Evolutionary conservation across 2,113 vertebrate species (phyloP).

Genomic region (Oreotrochilus melanogaster): DNA sequence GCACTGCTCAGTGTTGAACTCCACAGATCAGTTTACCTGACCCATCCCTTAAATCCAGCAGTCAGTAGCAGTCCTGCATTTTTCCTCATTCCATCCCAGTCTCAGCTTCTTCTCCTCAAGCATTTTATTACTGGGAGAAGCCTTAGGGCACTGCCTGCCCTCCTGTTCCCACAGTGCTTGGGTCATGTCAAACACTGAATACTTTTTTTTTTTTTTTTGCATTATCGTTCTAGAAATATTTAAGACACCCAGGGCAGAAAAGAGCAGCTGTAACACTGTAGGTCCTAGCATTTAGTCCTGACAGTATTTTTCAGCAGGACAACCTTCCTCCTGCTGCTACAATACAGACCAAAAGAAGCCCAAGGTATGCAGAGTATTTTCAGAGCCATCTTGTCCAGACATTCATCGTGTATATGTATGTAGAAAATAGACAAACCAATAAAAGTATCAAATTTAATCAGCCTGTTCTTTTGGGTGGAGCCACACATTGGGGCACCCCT

Average conservation of each 20-base stretch:
- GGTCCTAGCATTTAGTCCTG: neutral
- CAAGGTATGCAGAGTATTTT: neutral
- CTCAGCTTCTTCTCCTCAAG: neutral
- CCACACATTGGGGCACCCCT: neutral
- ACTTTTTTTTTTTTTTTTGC: neutral
- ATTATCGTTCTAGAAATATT: neutral
- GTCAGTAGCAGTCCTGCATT: neutral
- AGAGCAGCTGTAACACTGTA: neutral
- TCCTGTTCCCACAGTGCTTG: neutral
- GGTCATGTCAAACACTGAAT: neutral
- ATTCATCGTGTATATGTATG: neutral
- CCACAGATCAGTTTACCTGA: neutral
- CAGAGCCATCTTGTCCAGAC: neutral
- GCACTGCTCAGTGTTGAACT: neutral
- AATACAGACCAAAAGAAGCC: neutral
- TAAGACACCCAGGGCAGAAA: neutral
- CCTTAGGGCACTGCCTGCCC: neutral
- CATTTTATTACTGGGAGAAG: neutral
- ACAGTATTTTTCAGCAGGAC: neutral
- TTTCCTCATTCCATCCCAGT: neutral
- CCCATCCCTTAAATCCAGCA: neutral
- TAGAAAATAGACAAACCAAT: neutral
- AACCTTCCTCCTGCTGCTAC: neutral
- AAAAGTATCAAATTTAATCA: neutral
- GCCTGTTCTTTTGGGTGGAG: neutral